These are phyloP conservation scores for Andrena cerasifolii DNA, from an alignment of 1,140 invertebrate species.

Conservation along the genomic window DNA sequence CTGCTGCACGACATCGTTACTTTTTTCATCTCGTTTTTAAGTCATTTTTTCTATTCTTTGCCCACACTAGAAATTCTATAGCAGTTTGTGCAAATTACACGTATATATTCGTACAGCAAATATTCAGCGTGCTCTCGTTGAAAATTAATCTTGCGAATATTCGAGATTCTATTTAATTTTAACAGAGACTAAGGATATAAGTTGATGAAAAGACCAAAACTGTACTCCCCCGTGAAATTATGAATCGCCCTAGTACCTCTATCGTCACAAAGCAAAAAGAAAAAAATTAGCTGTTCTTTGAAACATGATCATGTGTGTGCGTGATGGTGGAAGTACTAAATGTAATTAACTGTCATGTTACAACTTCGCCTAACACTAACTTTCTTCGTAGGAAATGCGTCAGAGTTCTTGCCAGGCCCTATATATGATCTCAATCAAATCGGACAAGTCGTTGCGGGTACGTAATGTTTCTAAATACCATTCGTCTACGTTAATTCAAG, in stretches of 20 bases:
- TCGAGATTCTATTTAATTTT: constrained; percentile 3
- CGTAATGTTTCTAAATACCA: constrained; percentile 67
- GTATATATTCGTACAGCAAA: constrained; percentile 25
- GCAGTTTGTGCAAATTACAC: constrained; percentile 3
- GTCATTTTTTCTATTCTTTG: constrained; percentile 52
- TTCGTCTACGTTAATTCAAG: no score
- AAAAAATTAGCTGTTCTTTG: not conserved
- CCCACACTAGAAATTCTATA: constrained; percentile 18
- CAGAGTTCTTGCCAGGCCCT: constrained; percentile 82
- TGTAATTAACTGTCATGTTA: constrained; percentile 34
- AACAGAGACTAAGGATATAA: constrained; percentile 6
- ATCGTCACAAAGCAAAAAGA: constrained; percentile 34
- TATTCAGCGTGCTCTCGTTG: not conserved
- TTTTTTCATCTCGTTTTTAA: constrained; percentile 73
- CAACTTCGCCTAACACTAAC: constrained; percentile 67
- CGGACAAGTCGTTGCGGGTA: constrained; percentile 93
- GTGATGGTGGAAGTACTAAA: constrained; percentile 72
- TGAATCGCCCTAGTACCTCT: constrained; percentile 45
- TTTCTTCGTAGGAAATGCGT: constrained; percentile 80
- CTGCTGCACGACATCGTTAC: constrained; percentile 76
- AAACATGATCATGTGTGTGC: constrained; percentile 7
- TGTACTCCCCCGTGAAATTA: constrained; percentile 14
- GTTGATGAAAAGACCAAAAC: constrained; percentile 2
- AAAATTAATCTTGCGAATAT: not conserved
- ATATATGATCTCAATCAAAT: constrained; percentile 93